These are phyloP conservation scores for Dipus sagitta DNA, from an alignment of 2,797 vertebrate genomes.

Conservation along the genomic window DNA sequence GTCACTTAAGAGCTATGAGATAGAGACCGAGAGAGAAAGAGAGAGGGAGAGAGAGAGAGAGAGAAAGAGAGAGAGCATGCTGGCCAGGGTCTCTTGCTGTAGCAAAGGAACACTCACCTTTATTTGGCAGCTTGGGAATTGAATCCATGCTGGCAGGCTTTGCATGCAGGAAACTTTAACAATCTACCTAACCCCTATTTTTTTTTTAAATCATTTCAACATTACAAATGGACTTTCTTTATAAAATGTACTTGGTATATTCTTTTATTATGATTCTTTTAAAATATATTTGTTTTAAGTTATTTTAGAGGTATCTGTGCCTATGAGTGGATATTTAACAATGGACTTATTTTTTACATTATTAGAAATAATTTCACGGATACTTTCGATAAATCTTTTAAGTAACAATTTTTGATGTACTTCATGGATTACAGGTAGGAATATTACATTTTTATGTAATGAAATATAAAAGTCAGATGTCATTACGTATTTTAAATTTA, in stretches of 20 bases:
- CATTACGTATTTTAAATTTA: neutral
- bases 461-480: neutral
- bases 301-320: neutral
- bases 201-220: neutral
- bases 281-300: neutral
- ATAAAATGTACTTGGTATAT: neutral
- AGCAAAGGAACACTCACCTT: no score
- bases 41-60: no score
- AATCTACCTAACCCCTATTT: no score
- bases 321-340: neutral
- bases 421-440: neutral
- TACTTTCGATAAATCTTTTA: neutral
- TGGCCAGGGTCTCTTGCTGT: no score
- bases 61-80: no score
- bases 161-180: neutral
- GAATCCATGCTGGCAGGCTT: no score
- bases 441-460: neutral
- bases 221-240: neutral
- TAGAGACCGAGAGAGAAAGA: no score
- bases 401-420: neutral
- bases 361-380: neutral
- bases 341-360: neutral
- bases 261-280: neutral
- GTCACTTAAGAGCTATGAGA: no score
- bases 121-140: no score